Evolutionary conservation across 2,888 invertebrate species (phyloP).

Genomic region (Lasioglossum malachurum): DNA sequence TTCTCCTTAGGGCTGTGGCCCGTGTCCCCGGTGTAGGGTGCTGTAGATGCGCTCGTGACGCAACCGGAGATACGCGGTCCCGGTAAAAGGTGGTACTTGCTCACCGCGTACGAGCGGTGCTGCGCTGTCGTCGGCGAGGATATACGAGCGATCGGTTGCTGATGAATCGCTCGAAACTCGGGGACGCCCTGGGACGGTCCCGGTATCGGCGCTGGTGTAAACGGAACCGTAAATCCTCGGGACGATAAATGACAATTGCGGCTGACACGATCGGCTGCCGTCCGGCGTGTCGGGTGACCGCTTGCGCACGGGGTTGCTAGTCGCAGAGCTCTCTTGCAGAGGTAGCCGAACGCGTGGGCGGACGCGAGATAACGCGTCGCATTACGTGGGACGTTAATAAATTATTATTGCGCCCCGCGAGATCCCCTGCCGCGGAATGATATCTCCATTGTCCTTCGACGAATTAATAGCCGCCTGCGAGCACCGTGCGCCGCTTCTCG

Average conservation of each 20-base stretch:
- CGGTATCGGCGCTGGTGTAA: slow-evolving; percentile 75
- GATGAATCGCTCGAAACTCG: slow-evolving; percentile 78
- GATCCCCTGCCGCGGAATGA: slow-evolving; percentile 73
- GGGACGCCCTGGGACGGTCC: slow-evolving; percentile 62
- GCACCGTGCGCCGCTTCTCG: slow-evolving; percentile 25
- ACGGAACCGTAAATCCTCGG: slow-evolving; percentile 81
- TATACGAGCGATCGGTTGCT: slow-evolving; percentile 80
- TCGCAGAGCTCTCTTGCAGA: slow-evolving; percentile 45
- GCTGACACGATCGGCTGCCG: slow-evolving; percentile 77
- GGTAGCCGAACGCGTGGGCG: slow-evolving; percentile 77
- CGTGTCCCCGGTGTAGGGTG: neutral
- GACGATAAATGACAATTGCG: slow-evolving; percentile 84
- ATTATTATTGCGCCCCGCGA: slow-evolving; percentile 76
- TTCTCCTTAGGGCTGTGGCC: slow-evolving; percentile 1
- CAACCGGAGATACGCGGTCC: slow-evolving; percentile 62
- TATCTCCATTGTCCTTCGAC: slow-evolving; percentile 80
- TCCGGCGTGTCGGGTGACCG: slow-evolving; percentile 33
- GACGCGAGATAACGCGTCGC: slow-evolving; percentile 75
- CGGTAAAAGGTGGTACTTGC: slow-evolving; percentile 61
- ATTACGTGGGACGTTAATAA: slow-evolving; percentile 80
- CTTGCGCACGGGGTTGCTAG: neutral
- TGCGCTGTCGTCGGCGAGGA: slow-evolving; percentile 68
- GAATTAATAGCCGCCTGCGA: slow-evolving; percentile 76
- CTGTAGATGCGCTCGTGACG: slow-evolving; percentile 23
- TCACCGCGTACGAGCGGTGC: slow-evolving; percentile 50